These are phyloP conservation scores for Villa cingulata DNA, from an alignment of 2,888 invertebrate species.

Conservation along the genomic window DNA sequence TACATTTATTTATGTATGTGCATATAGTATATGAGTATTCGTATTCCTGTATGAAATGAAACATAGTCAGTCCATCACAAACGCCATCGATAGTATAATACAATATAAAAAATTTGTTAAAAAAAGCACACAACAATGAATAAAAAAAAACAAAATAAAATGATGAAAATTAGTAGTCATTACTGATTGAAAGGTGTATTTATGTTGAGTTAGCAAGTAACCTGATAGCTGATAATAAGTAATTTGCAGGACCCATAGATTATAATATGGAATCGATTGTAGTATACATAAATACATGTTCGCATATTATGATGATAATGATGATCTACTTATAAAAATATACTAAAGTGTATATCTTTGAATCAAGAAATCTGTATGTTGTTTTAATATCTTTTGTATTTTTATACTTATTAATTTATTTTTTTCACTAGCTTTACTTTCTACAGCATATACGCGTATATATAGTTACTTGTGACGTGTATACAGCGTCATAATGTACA, in stretches of 20 bases:
- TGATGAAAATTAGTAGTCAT: conserved; percentile 11
- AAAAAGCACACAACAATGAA: too few relatives aligned
- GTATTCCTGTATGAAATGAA: background rate
- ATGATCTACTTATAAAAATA: too few relatives aligned
- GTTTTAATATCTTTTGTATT: too few relatives aligned
- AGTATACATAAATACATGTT: background rate
- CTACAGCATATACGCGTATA: too few relatives aligned
- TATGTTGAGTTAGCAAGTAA: conserved; percentile 10
- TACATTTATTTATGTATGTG: background rate
- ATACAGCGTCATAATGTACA: too few relatives aligned
- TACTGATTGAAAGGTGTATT: conserved; percentile 11
- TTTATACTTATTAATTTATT: too few relatives aligned
- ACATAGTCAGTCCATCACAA: background rate
- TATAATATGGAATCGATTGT: conserved; percentile 2
- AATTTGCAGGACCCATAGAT: conserved; percentile 10
- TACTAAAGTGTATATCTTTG: background rate
- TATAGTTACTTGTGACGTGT: too few relatives aligned
- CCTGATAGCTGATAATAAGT: conserved; percentile 16
- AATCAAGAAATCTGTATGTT: background rate
- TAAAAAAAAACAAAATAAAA: conserved; percentile 2
- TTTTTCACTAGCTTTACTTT: too few relatives aligned
- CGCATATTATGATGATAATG: too few relatives aligned
- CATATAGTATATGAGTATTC: background rate
- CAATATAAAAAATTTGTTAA: too few relatives aligned
- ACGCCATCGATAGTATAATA: background rate